These are phyloP conservation scores for Drosophila lutescens DNA, from an alignment of 2,888 invertebrate genomes.

Conservation along the genomic window DNA sequence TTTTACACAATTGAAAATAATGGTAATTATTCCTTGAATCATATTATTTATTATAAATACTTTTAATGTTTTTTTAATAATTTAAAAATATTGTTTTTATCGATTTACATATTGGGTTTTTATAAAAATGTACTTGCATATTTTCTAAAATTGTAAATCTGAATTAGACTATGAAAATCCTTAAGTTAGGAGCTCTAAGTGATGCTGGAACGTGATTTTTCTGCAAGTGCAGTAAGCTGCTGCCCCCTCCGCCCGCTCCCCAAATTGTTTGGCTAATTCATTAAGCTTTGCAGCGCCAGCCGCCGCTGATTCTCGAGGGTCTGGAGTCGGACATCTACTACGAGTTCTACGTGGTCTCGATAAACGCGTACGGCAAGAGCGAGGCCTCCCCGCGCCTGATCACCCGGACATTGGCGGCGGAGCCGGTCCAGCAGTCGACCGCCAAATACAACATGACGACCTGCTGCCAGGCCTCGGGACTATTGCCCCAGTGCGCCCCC, in stretches of 20 bases:
- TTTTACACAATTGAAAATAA: too few relatives aligned
- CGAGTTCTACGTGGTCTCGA: constrained; percentile 92
- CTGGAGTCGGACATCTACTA: constrained; percentile 90
- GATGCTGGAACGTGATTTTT: too few relatives aligned
- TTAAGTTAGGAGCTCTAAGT: too few relatives aligned
- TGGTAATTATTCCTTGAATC: too few relatives aligned
- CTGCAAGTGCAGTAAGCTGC: constrained; percentile 7
- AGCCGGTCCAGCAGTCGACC: constrained; percentile 82
- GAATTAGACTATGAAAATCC: neutral
- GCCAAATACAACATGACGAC: constrained; percentile 91
- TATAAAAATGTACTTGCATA: too few relatives aligned
- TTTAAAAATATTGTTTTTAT: too few relatives aligned
- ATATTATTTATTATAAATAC: too few relatives aligned
- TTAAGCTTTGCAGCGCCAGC: constrained; percentile 85
- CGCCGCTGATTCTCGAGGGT: constrained; percentile 91
- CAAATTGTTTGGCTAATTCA: constrained; percentile 61
- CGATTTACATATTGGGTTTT: too few relatives aligned
- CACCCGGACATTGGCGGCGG: constrained; percentile 88
- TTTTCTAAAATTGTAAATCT: too few relatives aligned
- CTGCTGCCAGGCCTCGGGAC: constrained; percentile 90
- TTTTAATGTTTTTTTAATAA: too few relatives aligned
- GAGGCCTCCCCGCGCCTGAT: constrained; percentile 90
- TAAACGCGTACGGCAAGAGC: constrained; percentile 91
- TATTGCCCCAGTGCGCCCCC: constrained; percentile 87
- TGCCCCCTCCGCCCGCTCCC: neutral